phyloP scores from a whole-genome alignment of 2,888 invertebrate genomes.

The Eupithecia dodoneata region DNA sequence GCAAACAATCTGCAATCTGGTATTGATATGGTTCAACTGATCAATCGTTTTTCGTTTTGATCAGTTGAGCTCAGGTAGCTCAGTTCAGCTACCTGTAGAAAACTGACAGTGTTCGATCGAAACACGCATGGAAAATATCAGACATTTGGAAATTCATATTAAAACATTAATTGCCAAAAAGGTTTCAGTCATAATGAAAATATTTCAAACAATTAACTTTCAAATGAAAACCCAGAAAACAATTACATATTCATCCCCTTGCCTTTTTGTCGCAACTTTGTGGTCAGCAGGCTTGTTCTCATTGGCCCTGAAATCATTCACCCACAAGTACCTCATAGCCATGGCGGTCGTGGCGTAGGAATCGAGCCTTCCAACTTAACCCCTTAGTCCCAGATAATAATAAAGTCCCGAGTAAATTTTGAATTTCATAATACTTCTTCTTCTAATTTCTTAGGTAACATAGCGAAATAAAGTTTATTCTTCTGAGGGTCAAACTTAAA shows the following conservation, averaged over 20 bases:
- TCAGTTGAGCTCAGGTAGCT: too few relatives aligned
- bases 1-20: too few relatives aligned
- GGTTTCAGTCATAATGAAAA: slow-evolving; percentile 50
- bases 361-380: too few relatives aligned
- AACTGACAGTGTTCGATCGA: not conserved
- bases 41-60: too few relatives aligned
- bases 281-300: slow-evolving; percentile 19
- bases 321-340: not conserved
- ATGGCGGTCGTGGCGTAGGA: too few relatives aligned
- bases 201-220: slow-evolving; percentile 63
- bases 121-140: not conserved
- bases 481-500: not conserved
- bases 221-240: slow-evolving; percentile 55
- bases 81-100: too few relatives aligned
- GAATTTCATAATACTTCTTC: too few relatives aligned
- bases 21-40: too few relatives aligned
- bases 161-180: slow-evolving; percentile 29
- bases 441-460: too few relatives aligned
- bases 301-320: not conserved
- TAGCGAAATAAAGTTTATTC: too few relatives aligned
- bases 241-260: slow-evolving; percentile 55
- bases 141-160: slow-evolving; percentile 33
- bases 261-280: slow-evolving; percentile 35
- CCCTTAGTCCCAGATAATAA: too few relatives aligned
- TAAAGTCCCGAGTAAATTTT: too few relatives aligned